Evolutionary conservation across 2,797 vertebrate species (phyloP).

Genomic region (Paratrypauchen microcephalus): DNA sequence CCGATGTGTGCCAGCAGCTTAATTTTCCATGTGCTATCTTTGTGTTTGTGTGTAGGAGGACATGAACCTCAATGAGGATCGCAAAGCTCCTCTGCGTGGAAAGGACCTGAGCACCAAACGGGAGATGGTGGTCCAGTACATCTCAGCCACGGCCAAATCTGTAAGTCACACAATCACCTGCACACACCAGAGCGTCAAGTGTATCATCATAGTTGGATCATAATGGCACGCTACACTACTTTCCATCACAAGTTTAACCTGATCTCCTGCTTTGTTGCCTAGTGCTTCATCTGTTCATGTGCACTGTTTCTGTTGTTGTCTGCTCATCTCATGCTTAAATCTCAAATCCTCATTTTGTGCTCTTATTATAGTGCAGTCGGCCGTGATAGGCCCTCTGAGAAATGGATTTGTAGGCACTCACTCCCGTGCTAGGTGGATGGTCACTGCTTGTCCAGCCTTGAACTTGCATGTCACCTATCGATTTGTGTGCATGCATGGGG

Average conservation of each 20-base stretch:
- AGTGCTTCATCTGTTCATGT: conserved; percentile 49
- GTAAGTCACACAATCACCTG: conserved; percentile 80
- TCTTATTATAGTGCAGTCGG: conserved; percentile 21
- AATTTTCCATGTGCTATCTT: background rate
- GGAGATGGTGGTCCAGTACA: conserved; percentile 99
- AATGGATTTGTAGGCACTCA: conserved; percentile 30
- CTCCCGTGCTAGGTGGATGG: conserved; percentile 44
- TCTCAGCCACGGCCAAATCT: conserved; percentile 97
- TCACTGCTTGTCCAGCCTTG: conserved; percentile 37
- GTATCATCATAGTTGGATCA: conserved; percentile 42
- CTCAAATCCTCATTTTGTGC: conserved; percentile 50
- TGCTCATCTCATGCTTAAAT: conserved; percentile 57
- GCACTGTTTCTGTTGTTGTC: conserved; percentile 26
- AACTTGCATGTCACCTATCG: conserved; percentile 45
- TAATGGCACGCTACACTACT: conserved; percentile 36
- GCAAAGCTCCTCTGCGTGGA: conserved; percentile 91
- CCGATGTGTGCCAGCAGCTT: background rate
- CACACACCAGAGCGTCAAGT: conserved; percentile 13
- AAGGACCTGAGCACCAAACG: conserved; percentile 94
- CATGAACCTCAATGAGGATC: conserved; percentile 98
- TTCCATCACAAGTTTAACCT: conserved; percentile 63
- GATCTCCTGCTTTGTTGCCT: conserved; percentile 48
- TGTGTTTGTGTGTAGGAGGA: conserved; percentile 84
- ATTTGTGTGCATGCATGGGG: conserved; percentile 40
- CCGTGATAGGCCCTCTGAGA: conserved; percentile 6